Evolutionary conservation across 2,888 invertebrate species (phyloP).

Genomic region (Polymixis lichenea): DNA sequence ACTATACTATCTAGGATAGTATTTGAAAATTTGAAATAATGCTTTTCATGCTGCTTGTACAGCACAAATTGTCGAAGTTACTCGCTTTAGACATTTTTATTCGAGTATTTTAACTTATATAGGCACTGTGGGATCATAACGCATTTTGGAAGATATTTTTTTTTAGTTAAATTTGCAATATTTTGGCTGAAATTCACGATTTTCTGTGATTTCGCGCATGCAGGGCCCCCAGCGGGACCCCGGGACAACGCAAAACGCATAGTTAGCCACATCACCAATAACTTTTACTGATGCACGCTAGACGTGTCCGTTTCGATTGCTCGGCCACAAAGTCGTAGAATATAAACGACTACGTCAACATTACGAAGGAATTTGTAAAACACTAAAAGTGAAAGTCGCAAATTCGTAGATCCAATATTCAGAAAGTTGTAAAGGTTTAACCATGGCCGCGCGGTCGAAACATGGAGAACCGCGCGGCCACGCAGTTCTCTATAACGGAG

Average conservation of each 20-base stretch:
- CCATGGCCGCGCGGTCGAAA: too few relatives aligned
- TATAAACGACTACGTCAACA: too few relatives aligned
- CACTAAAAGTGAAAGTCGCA: too few relatives aligned
- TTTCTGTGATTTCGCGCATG: background rate
- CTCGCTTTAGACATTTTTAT: background rate
- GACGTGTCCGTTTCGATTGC: too few relatives aligned
- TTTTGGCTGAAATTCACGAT: background rate
- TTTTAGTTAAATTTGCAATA: background rate
- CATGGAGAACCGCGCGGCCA: too few relatives aligned
- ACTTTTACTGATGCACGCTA: constrained; percentile 20
- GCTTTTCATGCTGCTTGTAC: background rate
- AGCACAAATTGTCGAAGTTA: background rate
- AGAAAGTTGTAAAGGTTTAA: too few relatives aligned
- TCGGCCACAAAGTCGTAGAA: too few relatives aligned
- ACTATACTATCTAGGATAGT: constrained; percentile 82
- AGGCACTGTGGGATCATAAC: too few relatives aligned
- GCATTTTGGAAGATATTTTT: background rate
- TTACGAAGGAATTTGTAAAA: too few relatives aligned
- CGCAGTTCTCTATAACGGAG: too few relatives aligned
- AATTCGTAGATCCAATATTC: too few relatives aligned
- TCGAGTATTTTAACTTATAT: background rate
- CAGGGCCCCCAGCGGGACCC: constrained; percentile 8
- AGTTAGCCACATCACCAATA: background rate
- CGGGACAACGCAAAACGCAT: background rate
- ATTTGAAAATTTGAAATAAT: background rate